Evolutionary conservation across 2,888 invertebrate genomes (phyloP).

Genomic region (Parnassius apollo): DNA sequence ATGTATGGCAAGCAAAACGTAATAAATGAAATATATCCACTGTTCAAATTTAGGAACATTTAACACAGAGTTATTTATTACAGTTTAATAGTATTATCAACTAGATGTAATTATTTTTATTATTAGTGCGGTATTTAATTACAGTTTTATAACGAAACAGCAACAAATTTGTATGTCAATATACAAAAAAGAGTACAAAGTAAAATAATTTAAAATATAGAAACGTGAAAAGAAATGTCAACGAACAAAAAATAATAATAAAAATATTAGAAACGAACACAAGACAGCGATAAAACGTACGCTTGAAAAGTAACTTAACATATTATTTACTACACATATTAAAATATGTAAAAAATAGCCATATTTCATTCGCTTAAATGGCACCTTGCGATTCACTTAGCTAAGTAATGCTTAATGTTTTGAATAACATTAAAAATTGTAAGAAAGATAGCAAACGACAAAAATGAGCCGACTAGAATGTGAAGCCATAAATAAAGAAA

Average conservation of each 20-base stretch:
- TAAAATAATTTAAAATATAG: slow-evolving; percentile 39
- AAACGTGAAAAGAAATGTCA: slow-evolving; percentile 39
- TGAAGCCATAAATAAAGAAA: slow-evolving; percentile 36
- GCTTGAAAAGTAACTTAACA: slow-evolving; percentile 56
- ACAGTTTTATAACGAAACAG: slow-evolving; percentile 49
- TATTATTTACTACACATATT: slow-evolving; percentile 59
- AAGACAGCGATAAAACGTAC: slow-evolving; percentile 61
- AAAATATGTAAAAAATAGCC: slow-evolving; percentile 63
- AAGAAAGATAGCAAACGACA: slow-evolving; percentile 31
- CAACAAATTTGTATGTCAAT: slow-evolving; percentile 49
- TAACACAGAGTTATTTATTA: slow-evolving; percentile 75
- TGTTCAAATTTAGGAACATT: slow-evolving; percentile 80
- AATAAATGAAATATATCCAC: slow-evolving; percentile 57
- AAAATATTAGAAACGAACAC: slow-evolving; percentile 64
- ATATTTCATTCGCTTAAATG: slow-evolving; percentile 66
- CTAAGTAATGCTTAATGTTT: slow-evolving; percentile 48
- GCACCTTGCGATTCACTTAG: slow-evolving; percentile 76
- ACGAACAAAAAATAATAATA: slow-evolving; percentile 38
- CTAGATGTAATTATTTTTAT: slow-evolving; percentile 59
- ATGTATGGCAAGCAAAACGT: slow-evolving; percentile 73
- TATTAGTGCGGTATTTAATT: slow-evolving; percentile 60
- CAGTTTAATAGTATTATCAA: slow-evolving; percentile 63
- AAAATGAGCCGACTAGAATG: slow-evolving; percentile 40
- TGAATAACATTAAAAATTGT: slow-evolving; percentile 36
- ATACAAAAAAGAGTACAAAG: slow-evolving; percentile 41